Evolutionary conservation across 2,113 vertebrate species (phyloP), one percentile per base, ranked within the genome.

Genomic region (Notechis scutatus): DNA sequence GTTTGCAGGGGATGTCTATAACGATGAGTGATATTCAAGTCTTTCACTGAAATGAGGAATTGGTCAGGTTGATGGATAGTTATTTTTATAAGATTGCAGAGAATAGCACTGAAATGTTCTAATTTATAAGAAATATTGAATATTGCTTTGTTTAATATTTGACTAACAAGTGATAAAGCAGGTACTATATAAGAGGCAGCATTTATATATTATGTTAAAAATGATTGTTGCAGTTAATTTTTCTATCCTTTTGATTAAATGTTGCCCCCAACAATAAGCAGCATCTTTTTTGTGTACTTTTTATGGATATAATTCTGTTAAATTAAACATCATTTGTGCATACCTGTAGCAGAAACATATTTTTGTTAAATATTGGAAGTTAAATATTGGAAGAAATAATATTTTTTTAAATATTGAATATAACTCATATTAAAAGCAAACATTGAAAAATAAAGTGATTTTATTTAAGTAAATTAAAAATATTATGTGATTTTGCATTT

Each of bases 41-140:
- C 92, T 91, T 93, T 87, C 94, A 21, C 85, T 96, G 97, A 95
- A 97, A 93, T 94, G 95, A 96, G 95, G 97, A 96, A 97, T 96
- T 98, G 96, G 96, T 97, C 97, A 97, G 96, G 94, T 93, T 95
- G 92, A 97, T 97, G 95, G 95, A 97, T 97, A 97, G 42, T 97
- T 98, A 98, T 98, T 98, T 99, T 99, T 99, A 97, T 98, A 98
- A 98, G 97, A 97, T 97, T 97, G 97, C 97, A 95, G 93, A 98
- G 96, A 98, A 96, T 97, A 97, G 97, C 94, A 96, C 96, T 96
- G 97, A 97, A 97, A 96, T 95, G 96, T 95, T 91, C 94, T 97
- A 97, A 97, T 97, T 97, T 97, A 97, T 97, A 97, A 96, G 96
- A 97, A 95, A 96, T 93, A 94, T 98, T 97, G 97, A 96, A 96